Percentiles rank a stretch among this genome's conserved stretches.
phyloP scores from a whole-genome alignment of 2,113 vertebrate species.

The Cyphomyrus discorhynchus region DNA sequence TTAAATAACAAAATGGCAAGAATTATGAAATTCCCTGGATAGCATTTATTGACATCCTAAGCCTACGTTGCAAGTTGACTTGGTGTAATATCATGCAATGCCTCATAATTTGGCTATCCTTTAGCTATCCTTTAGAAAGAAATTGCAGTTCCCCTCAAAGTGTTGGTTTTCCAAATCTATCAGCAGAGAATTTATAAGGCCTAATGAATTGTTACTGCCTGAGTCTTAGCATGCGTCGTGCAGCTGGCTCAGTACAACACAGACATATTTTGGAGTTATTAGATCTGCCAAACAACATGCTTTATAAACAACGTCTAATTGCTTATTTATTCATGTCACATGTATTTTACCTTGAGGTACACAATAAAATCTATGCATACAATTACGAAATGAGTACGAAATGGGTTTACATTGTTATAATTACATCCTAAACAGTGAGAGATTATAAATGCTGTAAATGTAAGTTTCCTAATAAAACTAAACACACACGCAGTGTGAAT shows the following conservation, averaged over 20 bases:
- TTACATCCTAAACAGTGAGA: conserved; percentile 30
- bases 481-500: neutral
- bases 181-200: conserved; percentile 25
- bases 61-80: neutral
- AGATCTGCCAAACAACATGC: conserved; percentile 65
- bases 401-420: conserved; percentile 42
- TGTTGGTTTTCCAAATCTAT: conserved; percentile 6
- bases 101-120: neutral
- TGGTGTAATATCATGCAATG: neutral
- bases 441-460: neutral
- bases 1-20: neutral
- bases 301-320: conserved; percentile 48
- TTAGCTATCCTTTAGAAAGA: neutral
- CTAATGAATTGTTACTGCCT: conserved; percentile 13
- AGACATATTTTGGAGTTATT: conserved; percentile 59
- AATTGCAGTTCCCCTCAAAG: neutral
- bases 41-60: neutral
- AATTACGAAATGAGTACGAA: conserved; percentile 38
- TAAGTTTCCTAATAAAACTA: neutral
- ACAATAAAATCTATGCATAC: conserved; percentile 49
- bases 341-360: conserved; percentile 65
- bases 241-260: conserved; percentile 56
- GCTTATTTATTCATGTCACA: conserved; percentile 73
- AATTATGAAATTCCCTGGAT: neutral
- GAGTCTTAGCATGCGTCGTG: conserved; percentile 43